Base-by-base conservation (phyloP, 2,113 vertebrate genomes). In the Varanus salvator region DNA sequence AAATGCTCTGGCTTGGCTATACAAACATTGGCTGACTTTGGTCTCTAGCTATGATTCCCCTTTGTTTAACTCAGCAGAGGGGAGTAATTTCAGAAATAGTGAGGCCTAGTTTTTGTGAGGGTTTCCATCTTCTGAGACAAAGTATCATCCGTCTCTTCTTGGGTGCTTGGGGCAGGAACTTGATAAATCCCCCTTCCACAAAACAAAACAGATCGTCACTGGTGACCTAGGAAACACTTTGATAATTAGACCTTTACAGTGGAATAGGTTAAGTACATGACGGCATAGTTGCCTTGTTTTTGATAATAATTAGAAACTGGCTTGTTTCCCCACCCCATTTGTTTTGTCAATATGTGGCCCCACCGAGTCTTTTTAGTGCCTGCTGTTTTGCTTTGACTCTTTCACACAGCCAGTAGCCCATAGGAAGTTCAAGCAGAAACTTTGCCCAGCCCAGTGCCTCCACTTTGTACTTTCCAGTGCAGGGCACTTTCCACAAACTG, bases 341-440 rank as follows among this genome's bases (percentile, higher is more conserved):
- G n/a, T 11, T 29, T 48, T 48, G 25, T 69, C 68, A 25, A 29
- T 29, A 9, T 21, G 2, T 29, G 34, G 21, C 66, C 34, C 57
- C 48, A 11, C 11, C 25, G 25, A 77, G 38, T 50, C 44, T 25
- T 9, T 74, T 44, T 48, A 27, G 60, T 3, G 19, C 25, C 23
- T 34, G 69, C 21, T 44, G 44, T 54, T 23, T 60, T 60, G 15
- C 25, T 72, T 76, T 57, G 48, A 44, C 50, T n/a, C 27, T 72
- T 81, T 72, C 85, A 85, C 15, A 8, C 74, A 54, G 69, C 71
- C 87, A 21, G 38, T 92, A 94, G 94, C 92, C 93, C 92, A 87
- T 88, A 90, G 89, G 90, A 95, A 93, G 91, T 87, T 88, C 89
- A 93, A 86, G 88, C 84, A 85, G 84, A 92, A 54, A 6, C n/a